Conservation (phyloP, 1,140 invertebrate species). For the Hycleus phaleratus region DNA sequence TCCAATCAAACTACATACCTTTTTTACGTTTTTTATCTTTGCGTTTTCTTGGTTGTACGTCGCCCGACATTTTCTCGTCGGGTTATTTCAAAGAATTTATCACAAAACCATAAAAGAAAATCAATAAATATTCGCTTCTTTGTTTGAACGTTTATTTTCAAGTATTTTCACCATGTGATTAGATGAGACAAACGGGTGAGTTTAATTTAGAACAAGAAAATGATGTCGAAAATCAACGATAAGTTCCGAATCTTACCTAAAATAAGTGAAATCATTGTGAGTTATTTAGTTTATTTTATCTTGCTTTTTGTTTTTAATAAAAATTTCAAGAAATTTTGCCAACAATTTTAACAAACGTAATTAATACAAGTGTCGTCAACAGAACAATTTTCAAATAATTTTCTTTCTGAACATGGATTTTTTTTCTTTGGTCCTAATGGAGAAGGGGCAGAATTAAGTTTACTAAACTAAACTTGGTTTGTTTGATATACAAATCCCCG, state of each 20-base stretch:
- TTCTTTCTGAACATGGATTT: no score
- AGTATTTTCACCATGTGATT: slow-evolving; percentile 19
- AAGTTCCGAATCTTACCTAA: slow-evolving; percentile 12
- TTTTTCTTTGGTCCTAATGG: no score
- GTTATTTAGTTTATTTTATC: no score
- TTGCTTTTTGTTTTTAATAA: no score
- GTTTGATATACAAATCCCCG: no score
- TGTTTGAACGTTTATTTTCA: background rate
- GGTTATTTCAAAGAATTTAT: slow-evolving; percentile 18
- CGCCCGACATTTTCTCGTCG: slow-evolving; percentile 55
- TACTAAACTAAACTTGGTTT: no score
- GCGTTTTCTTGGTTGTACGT: slow-evolving; percentile 62
- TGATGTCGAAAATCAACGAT: slow-evolving; percentile 8
- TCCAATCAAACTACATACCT: slow-evolving; percentile 45
- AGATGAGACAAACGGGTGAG: slow-evolving; percentile 7
- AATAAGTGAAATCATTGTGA: slow-evolving; percentile 3
- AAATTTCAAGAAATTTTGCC: no score
- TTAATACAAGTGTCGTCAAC: no score
- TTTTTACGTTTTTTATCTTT: slow-evolving; percentile 64
- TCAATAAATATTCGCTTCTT: background rate
- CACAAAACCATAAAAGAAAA: slow-evolving; percentile 27
- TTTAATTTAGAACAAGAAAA: slow-evolving; percentile 12
- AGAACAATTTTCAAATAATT: no score
- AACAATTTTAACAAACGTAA: no score
- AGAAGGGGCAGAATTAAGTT: no score